Evolutionary conservation across 2,888 invertebrate species (phyloP), one percentile per base, ranked within the genome.

Genomic region (Uloborus plumipes): DNA sequence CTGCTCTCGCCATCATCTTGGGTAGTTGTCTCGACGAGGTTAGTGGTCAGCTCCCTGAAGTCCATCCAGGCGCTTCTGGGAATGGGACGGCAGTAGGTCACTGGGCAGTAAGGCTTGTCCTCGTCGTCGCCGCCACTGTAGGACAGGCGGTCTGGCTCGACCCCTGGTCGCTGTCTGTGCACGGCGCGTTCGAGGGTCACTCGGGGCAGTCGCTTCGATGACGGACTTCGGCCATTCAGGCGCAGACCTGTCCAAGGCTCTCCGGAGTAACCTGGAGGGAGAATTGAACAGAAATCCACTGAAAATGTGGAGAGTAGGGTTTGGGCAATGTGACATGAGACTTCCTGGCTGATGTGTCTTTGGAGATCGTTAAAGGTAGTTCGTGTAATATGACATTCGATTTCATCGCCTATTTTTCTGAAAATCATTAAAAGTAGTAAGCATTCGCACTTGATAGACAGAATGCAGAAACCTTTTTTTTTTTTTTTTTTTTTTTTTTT

Each of bases 41-140:
- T 58, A 3, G 70, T 67, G 15, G 64, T 69, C 15, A 84, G 53
- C 18, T 84, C 84, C 13, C 70, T 71, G 58, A 84, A 84, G 22
- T 84, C 58, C 49, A 84, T 81, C 84, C 84, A 84, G 20, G 77
- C 84, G 62, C 84, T 84, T 26, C 84, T 80, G 7, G 83, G 83
- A 31, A 83, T 83, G 47, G 83, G 83, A 67, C 83, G 77, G 83
- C 83, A 83, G 51, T 83, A 83, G 58, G 83, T 77, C 18, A 51
- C 77, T 18, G 83, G 83, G 61, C 83, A 83, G 51, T 83, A 83
- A 67, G 83, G 83, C 51, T 70, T 74, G 62, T 83, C 83, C 49
- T 83, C 83, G 62, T 83, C 83, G 39, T 58, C 69, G 16, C 51
- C 66, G 20, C 20, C 55, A 55, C 71, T 59, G 39, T 75, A 81